phyloP scores from a whole-genome alignment of 2,797 vertebrate genomes.

The Myripristis jacobus region DNA sequence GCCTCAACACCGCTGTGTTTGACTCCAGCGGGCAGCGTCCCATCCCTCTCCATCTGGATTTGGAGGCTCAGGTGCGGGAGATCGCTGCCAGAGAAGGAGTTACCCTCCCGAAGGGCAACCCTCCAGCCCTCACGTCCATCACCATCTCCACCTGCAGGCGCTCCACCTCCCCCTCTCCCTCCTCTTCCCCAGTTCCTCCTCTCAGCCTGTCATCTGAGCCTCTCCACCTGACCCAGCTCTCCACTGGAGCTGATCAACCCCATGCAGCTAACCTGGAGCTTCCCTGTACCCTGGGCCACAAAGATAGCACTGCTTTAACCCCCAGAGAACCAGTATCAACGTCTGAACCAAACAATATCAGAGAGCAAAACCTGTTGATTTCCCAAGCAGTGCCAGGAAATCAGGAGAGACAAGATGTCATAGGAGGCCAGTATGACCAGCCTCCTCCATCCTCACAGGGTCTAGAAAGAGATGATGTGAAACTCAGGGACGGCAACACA shows the following conservation, averaged over 20 bases:
- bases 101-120: slow-evolving; percentile 19
- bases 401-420: slow-evolving; percentile 38
- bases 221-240: slow-evolving; percentile 56
- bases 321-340: not conserved
- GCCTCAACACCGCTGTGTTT: slow-evolving; percentile 11
- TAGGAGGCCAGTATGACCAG: slow-evolving; percentile 46
- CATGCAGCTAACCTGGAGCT: slow-evolving; percentile 12
- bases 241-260: slow-evolving; percentile 27
- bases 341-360: not conserved
- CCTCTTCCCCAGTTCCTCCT: slow-evolving; percentile 48
- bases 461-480: slow-evolving; percentile 22
- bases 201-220: slow-evolving; percentile 39
- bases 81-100: slow-evolving; percentile 72
- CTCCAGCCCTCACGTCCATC: slow-evolving; percentile 77
- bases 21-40: slow-evolving; percentile 27
- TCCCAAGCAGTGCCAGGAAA: slow-evolving; percentile 4
- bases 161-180: slow-evolving; percentile 72
- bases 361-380: not conserved
- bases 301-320: not conserved
- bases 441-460: not conserved
- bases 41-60: slow-evolving; percentile 12
- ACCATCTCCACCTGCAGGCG: slow-evolving; percentile 79
- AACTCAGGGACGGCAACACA: not conserved
- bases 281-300: slow-evolving; percentile 8
- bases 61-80: slow-evolving; percentile 61